Evolutionary conservation across 2,113 vertebrate species (phyloP).

Genomic region (Salvator merianae): DNA sequence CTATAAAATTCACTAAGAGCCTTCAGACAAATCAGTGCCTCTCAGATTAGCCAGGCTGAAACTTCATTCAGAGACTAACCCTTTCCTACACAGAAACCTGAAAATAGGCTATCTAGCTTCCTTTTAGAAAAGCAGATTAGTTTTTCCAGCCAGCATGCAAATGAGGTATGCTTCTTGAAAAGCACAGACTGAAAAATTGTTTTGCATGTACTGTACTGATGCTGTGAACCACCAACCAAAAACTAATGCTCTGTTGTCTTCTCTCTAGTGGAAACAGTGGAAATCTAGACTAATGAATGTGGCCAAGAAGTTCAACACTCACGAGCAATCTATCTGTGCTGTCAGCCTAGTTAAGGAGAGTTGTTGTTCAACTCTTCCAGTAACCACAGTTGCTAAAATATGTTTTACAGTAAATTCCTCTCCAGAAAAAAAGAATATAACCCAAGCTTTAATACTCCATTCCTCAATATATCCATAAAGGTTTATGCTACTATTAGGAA

Average conservation of each 20-base stretch:
- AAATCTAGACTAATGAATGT: not conserved
- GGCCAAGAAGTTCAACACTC: not conserved
- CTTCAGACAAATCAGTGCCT: not conserved
- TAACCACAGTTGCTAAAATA: not conserved
- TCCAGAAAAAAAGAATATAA: no score
- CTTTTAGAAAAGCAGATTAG: not conserved
- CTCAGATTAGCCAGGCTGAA: not conserved
- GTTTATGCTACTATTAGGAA: not conserved
- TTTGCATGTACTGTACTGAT: not conserved
- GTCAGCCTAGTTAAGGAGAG: not conserved
- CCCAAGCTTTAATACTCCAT: not conserved
- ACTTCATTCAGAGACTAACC: not conserved
- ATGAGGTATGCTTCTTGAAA: not conserved
- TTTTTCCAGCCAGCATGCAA: not conserved
- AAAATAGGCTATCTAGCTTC: not conserved
- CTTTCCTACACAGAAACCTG: not conserved
- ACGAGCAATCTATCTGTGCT: not conserved
- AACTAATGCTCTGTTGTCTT: not conserved
- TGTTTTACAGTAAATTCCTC: not conserved
- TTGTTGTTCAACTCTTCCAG: not conserved
- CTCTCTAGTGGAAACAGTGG: not conserved
- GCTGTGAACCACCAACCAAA: not conserved
- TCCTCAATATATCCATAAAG: not conserved
- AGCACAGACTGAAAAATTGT: not conserved
- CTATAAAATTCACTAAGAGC: not conserved